A percentile compares a stretch with the other conserved stretches of the same genome.
Evolutionary conservation across 2,888 invertebrate genomes (phyloP).

Genomic region (Spisula solida): DNA sequence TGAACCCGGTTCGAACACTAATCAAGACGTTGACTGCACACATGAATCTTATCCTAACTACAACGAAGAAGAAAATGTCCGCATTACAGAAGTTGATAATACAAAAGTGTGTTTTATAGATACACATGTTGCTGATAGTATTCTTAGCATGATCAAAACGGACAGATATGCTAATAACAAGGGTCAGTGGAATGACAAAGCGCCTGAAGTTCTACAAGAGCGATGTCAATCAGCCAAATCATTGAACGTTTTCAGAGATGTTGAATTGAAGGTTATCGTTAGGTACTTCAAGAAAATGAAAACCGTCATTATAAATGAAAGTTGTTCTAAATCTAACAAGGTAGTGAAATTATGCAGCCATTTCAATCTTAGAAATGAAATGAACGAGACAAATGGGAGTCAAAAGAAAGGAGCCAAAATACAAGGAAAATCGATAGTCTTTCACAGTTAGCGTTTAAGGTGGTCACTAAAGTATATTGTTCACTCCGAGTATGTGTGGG

Average conservation of each 20-base stretch:
- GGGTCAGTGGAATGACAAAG: slow-evolving; percentile 30
- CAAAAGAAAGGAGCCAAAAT: background rate
- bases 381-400: background rate
- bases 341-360: slow-evolving; percentile 9
- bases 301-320: slow-evolving; percentile 42
- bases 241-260: slow-evolving; percentile 6
- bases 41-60: too few species aligned
- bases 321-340: slow-evolving; percentile 39
- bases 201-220: background rate
- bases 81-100: too few species aligned
- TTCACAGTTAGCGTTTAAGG: slow-evolving; percentile 29
- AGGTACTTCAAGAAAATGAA: slow-evolving; percentile 48
- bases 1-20: too few species aligned
- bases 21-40: too few species aligned
- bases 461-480: slow-evolving; percentile 44
- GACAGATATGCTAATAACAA: slow-evolving; percentile 7
- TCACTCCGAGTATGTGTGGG: slow-evolving; percentile 54
- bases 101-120: too few species aligned
- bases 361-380: background rate
- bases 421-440: background rate
- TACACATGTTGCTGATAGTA: too few species aligned
- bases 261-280: slow-evolving; percentile 34
- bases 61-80: too few species aligned
- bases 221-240: background rate
- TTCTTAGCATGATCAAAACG: background rate